phyloP scores from a whole-genome alignment of 1,140 invertebrate genomes.

The Eumeta japonica region DNA sequence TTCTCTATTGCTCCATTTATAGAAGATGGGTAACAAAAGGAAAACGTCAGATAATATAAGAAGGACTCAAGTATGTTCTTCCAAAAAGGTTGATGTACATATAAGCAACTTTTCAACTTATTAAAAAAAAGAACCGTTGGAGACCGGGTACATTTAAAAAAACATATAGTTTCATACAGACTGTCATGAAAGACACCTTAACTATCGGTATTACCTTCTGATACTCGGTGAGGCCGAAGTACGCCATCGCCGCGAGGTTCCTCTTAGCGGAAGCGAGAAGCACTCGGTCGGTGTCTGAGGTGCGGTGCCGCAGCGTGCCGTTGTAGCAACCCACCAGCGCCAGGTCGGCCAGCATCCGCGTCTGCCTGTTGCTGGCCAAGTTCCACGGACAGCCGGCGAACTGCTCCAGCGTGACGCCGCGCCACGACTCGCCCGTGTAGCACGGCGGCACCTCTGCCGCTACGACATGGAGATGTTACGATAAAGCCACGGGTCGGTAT shows the following conservation, averaged over 20 bases:
- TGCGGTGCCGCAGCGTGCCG: constrained; percentile 71
- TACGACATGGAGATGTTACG: constrained; percentile 21
- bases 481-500: no score
- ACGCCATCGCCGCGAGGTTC: constrained; percentile 93
- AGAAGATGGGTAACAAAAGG: no score
- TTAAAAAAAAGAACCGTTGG: no score
- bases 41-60: no score
- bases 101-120: no score
- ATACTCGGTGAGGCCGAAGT: constrained; percentile 94
- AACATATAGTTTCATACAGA: no score
- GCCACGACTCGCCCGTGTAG: constrained; percentile 67
- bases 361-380: constrained; percentile 94
- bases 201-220: constrained; percentile 68
- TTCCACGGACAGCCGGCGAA: constrained; percentile 91
- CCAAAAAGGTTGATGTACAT: no score
- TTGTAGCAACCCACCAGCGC: constrained; percentile 95
- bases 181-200: constrained; percentile 1
- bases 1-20: no score
- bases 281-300: constrained; percentile 86
- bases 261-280: constrained; percentile 92
- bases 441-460: constrained; percentile 76
- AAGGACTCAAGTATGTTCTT: no score
- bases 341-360: constrained; percentile 94
- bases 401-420: constrained; percentile 70
- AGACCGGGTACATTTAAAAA: no score